Evolutionary conservation across 2,797 vertebrate genomes (phyloP).

Genomic region (Scarus forsteni): DNA sequence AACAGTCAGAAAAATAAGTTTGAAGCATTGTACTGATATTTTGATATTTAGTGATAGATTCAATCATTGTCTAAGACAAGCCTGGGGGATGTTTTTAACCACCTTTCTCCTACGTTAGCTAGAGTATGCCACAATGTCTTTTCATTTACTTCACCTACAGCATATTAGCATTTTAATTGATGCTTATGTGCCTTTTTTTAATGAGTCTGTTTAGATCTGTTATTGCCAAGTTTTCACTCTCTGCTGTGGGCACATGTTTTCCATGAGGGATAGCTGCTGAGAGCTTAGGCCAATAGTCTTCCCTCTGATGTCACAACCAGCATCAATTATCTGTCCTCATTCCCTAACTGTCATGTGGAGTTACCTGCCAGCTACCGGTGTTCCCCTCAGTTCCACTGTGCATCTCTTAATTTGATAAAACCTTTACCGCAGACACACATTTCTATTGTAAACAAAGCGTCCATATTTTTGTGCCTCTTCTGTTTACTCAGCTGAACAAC

Average conservation of each 20-base stretch:
- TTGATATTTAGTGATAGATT: too few relatives aligned
- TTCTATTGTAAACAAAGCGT: neutral
- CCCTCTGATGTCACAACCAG: neutral
- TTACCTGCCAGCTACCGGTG: neutral
- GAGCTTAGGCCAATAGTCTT: slow-evolving; percentile 12
- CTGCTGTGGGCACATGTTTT: neutral
- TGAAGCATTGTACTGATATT: too few relatives aligned
- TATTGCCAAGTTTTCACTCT: slow-evolving; percentile 17
- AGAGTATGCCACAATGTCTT: too few relatives aligned
- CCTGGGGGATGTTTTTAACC: too few relatives aligned
- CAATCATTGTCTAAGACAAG: too few relatives aligned
- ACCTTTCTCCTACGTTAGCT: too few relatives aligned
- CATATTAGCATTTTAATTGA: neutral
- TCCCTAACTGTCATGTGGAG: neutral
- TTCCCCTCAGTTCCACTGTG: neutral
- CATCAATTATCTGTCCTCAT: neutral
- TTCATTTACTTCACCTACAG: too few relatives aligned
- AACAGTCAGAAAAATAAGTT: too few relatives aligned
- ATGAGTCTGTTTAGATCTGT: slow-evolving; percentile 3
- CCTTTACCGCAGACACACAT: neutral
- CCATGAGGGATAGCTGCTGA: slow-evolving; percentile 11
- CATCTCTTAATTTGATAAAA: slow-evolving; percentile 12
- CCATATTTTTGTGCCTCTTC: neutral
- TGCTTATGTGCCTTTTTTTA: neutral
- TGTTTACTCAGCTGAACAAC: neutral